A percentile compares a stretch with the other conserved stretches of the same genome.
Evolutionary conservation across 2,888 invertebrate species (phyloP).

Genomic region (Diarsia brunnea): DNA sequence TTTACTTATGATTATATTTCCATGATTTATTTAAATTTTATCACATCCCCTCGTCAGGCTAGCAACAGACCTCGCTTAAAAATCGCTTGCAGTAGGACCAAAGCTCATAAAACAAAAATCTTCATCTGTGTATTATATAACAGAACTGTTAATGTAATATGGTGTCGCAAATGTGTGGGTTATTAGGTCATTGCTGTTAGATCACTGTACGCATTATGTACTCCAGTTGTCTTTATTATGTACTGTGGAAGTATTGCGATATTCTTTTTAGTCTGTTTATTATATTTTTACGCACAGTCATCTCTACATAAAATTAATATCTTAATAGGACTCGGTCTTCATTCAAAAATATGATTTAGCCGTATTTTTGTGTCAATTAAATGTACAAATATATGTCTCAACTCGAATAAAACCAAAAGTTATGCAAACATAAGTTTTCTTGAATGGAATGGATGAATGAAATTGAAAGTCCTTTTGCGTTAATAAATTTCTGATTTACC

Average conservation of each 20-base stretch:
- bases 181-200: slow-evolving; percentile 67
- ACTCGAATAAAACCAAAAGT: not conserved
- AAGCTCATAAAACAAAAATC: slow-evolving; percentile 24
- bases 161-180: slow-evolving; percentile 65
- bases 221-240: slow-evolving; percentile 31
- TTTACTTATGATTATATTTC: too few species aligned
- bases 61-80: too few species aligned
- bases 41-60: not conserved
- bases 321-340: not conserved
- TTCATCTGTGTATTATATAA: slow-evolving; percentile 64
- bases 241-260: not conserved
- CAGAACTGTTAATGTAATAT: slow-evolving; percentile 47
- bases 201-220: slow-evolving; percentile 57
- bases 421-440: not conserved
- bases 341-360: not conserved
- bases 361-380: not conserved
- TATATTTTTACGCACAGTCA: not conserved
- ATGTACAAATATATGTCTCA: not conserved
- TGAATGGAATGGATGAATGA: not conserved
- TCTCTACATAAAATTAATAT: too few species aligned
- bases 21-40: too few species aligned
- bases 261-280: not conserved
- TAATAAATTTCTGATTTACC: not conserved
- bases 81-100: slow-evolving; percentile 50
- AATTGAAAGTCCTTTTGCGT: not conserved